Percentiles rank a stretch among this genome's conserved stretches.
These are phyloP conservation scores for Tragelaphus scriptus DNA, from an alignment of 2,113 vertebrate genomes.

Conservation along the genomic window DNA sequence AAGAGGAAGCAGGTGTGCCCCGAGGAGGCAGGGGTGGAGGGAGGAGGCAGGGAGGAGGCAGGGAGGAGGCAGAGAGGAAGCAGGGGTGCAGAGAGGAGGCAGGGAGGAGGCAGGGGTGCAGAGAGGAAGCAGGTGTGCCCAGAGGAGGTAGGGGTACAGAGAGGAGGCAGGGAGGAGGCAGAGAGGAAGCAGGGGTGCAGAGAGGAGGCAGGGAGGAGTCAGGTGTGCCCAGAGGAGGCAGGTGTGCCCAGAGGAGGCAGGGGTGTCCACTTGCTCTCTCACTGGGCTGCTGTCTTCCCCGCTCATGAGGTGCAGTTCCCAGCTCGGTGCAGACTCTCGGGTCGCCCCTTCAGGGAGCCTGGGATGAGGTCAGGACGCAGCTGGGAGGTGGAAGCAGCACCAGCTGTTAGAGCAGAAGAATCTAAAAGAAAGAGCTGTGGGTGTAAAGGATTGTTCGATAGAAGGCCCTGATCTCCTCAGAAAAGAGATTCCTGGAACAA, in stretches of 20 bases:
- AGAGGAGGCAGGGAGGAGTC: not conserved
- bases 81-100: too few relatives aligned
- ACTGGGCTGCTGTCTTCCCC: not conserved
- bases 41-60: too few relatives aligned
- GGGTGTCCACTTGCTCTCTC: not conserved
- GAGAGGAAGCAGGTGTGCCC: not conserved
- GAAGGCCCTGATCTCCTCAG: not conserved
- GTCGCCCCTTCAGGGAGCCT: not conserved
- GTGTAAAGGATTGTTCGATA: not conserved
- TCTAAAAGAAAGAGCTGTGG: not conserved
- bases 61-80: not conserved
- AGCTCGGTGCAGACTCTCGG: accelerated
- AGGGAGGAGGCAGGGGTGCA: not conserved
- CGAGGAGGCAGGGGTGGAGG: not conserved
- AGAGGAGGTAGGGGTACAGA: not conserved
- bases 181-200: not conserved
- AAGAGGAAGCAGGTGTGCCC: not conserved
- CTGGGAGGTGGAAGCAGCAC: not conserved
- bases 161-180: not conserved
- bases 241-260: not conserved
- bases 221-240: not conserved
- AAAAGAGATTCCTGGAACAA: not conserved
- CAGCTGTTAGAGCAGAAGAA: not conserved
- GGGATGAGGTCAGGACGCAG: not conserved
- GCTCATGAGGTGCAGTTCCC: not conserved